Evolutionary conservation across 2,797 vertebrate species (phyloP), one percentile per base, ranked within the genome.

Genomic region (Acanthornis magna): DNA sequence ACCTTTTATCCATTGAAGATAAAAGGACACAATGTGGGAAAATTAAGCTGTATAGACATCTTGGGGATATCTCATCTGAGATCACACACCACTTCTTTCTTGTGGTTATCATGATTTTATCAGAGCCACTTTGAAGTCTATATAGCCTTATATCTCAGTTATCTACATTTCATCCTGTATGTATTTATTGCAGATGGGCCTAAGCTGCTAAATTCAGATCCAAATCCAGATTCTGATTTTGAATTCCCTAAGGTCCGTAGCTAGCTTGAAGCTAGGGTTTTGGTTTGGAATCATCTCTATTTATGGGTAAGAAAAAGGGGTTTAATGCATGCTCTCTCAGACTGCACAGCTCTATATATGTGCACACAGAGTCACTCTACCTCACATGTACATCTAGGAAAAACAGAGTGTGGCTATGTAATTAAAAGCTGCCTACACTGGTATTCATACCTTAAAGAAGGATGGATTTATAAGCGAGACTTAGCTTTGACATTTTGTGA

Each of bases 161-260:
- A 96, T 96, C 96, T 96, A 96, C 94, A 95, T 95, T 97, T 96
- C 95, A 96, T 96, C 94, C 96, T 96, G 92, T 96, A 95, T 95
- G 95, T 96, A 96, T 97, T 96, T 96, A 96, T 97, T 96, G 95
- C 96, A 97, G 96, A 97, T 97, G 96, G 95, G 93, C 93, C 96
- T 97, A 96, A 97, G 95, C 95, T 95, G 90, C 71, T 93, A 94
- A 96, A 96, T 95, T 97, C 95, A 97, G 96, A 96, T 96, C 91
- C 93, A 96, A 96, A 96, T 95, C 94, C 96, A 97, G 96, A 97
- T 97, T 94, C 91, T 94, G 92, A 95, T 96, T 96, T 96, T 95
- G 94, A 97, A 96, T 95, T 97, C 96, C 96, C 94, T 79, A 87
- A 94, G 96, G 94, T 97, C 94, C 2, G 12, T 54, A 86, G 85